Base-by-base conservation (phyloP, 2,797 vertebrate species). In the Arnoldichthys spilopterus region DNA sequence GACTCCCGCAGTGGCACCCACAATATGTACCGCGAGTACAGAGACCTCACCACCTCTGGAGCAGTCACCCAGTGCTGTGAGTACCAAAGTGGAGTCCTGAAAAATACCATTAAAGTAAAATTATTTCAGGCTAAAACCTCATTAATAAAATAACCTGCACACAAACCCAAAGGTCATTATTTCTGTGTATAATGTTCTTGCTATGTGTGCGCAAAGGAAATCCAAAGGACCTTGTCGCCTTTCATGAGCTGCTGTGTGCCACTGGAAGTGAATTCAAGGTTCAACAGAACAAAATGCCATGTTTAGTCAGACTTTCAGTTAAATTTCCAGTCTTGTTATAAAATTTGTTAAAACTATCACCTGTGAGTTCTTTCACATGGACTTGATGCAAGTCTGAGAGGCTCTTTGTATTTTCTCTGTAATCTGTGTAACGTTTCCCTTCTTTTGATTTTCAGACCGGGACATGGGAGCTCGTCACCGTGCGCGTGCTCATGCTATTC, bases 1-100 rank as follows among this genome's bases (percentile, higher is more conserved):
- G 98, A 99, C 90, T 99, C 97, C 54, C 96, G 98, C 15, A 98
- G 97, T 0, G 98, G 98, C 68, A 99, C 97, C 53, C 98, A 99
- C 93, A 99, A 99, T 90, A 99, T 99, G 98, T 99, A 99, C 94
- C 93, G 97, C 56, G 98, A 99, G 91, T 99, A 99, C 93, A 89
- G 97, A 45, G 98, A 99, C 87, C 87, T 99, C 92, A 97, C 96
- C 86, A 99, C 98, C 0, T 97, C 98, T 0, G 97, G 94, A 80
- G 98, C 97, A 0, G 98, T 99, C 89, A 99, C 98, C 13, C 97
- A 97, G 92, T 99, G 98, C 94, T 99, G 97, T 99, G 88, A 96
- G 98, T 94, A 72, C 2, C 18, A n/a, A n/a, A n/a, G 22, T 24
- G 2, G 22, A 56, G 13, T 56, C 53, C 53, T 2, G 12, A 5